Conservation (phyloP, 2,888 invertebrate species). For the Conomelus anceps region DNA sequence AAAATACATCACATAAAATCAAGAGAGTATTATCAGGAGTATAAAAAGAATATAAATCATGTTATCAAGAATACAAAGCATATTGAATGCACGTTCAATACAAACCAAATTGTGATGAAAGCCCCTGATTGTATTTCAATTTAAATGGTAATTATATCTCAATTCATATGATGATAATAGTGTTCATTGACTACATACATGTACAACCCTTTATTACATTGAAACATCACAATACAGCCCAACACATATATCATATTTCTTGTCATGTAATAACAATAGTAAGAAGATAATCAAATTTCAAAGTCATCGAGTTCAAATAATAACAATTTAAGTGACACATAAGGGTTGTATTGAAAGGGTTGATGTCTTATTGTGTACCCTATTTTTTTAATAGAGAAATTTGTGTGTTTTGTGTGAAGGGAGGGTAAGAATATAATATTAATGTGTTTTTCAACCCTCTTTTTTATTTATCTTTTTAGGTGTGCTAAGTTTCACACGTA, state of each 20-base stretch:
- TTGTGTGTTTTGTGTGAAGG: background rate
- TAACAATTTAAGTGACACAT: background rate
- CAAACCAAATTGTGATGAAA: no score
- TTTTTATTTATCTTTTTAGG: background rate
- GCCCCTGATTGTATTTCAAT: background rate
- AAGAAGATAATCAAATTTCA: background rate
- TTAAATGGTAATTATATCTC: no score
- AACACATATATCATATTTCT: background rate
- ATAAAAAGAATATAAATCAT: no score
- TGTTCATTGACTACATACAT: background rate
- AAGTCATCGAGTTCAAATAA: background rate
- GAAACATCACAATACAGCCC: background rate
- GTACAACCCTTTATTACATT: background rate
- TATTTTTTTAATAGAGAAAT: background rate
- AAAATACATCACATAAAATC: no score
- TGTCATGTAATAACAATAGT: background rate
- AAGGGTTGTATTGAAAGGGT: background rate
- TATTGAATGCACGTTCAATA: no score
- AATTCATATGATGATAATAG: background rate
- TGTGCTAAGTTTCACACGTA: background rate
- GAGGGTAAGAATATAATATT: background rate
- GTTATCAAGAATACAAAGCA: no score
- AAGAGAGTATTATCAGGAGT: no score
- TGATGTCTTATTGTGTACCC: background rate
- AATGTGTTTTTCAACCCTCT: background rate